phyloP scores from a whole-genome alignment of 2,113 vertebrate species.

The Spea multiplicata region DNA sequence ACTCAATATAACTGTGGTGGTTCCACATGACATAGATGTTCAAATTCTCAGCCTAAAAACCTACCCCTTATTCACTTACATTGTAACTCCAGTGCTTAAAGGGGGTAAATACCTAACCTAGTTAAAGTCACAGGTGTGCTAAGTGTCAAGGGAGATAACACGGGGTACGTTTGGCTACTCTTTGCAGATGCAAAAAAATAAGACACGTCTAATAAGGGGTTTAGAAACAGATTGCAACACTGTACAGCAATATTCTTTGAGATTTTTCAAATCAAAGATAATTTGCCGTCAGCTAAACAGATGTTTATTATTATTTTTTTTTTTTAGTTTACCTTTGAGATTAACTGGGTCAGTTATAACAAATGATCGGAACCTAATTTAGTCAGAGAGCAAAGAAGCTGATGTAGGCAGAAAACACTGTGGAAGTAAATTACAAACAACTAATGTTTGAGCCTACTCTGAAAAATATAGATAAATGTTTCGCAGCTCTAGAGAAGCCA shows the following conservation, averaged over 20 bases:
- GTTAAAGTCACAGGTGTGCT: no score
- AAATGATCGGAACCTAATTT: constrained; percentile 47
- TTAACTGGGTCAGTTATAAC: constrained; percentile 48
- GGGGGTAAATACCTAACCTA: no score
- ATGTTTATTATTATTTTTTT: constrained; percentile 18
- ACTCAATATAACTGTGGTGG: no score
- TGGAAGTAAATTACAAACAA: constrained; percentile 39
- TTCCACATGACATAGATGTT: no score
- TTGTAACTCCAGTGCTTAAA: no score
- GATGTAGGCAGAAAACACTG: constrained; percentile 42
- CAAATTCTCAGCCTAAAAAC: no score
- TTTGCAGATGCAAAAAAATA: no score
- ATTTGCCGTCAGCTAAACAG: constrained; percentile 40
- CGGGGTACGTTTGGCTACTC: no score
- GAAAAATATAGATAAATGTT: constrained; percentile 39
- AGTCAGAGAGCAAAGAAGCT: constrained; percentile 41
- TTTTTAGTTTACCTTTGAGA: constrained; percentile 45
- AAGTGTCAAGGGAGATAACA: no score
- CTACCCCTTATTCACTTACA: no score
- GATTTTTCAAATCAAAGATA: constrained; percentile 35
- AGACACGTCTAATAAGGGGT: no score
- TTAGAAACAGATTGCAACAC: background rate
- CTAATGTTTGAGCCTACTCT: constrained; percentile 1
- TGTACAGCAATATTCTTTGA: constrained; percentile 5
- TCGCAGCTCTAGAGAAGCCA: constrained; percentile 6